Percentiles rank a stretch among this genome's conserved stretches.
Conservation (phyloP, 2,113 vertebrate genomes). For the Excalfactoria chinensis region DNA sequence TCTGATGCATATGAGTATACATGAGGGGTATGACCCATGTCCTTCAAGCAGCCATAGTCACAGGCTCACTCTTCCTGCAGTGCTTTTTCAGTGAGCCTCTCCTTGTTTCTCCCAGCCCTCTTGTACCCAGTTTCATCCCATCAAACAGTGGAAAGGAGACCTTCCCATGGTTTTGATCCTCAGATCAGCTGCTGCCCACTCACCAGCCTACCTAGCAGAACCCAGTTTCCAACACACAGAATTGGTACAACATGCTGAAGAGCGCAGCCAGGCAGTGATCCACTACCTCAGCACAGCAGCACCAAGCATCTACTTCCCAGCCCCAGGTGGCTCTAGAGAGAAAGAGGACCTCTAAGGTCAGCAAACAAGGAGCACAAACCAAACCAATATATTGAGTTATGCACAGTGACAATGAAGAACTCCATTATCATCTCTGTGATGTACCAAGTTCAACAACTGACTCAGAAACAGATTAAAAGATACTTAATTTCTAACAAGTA, state of each 20-base stretch:
- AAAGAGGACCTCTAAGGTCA: background rate
- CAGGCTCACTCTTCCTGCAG: background rate
- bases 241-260: background rate
- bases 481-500: background rate
- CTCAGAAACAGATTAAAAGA: background rate
- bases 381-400: background rate
- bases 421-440: background rate
- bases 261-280: fast-evolving
- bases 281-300: background rate
- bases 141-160: fast-evolving
- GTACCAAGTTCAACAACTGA: background rate
- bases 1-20: background rate
- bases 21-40: background rate
- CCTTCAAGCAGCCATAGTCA: background rate
- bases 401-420: background rate
- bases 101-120: background rate
- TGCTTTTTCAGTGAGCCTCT: background rate
- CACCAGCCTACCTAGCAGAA: background rate
- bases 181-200: background rate
- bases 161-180: background rate
- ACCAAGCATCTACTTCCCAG: background rate
- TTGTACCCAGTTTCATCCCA: background rate
- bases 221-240: background rate
- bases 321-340: background rate
- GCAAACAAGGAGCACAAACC: background rate